Conservation (phyloP, 2,797 vertebrate species). For the Sebastes oblongus region DNA sequence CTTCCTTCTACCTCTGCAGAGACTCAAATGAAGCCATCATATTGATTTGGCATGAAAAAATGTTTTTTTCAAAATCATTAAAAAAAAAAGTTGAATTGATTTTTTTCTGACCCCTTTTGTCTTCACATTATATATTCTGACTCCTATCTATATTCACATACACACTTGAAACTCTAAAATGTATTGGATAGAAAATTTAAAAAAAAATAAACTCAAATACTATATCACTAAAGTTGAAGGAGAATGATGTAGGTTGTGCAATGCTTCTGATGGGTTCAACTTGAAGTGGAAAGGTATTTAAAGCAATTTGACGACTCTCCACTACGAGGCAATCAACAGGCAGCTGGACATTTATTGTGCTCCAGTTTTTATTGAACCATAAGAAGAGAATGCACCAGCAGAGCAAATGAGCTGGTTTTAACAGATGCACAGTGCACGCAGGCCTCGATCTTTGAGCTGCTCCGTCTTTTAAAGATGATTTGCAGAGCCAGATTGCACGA, state of each 20-base stretch:
- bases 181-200: background rate
- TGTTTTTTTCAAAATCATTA: no score
- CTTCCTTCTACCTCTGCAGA: no score
- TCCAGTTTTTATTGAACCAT: slow-evolving; percentile 33
- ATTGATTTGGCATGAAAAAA: no score
- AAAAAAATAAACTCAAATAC: background rate
- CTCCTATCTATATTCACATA: background rate
- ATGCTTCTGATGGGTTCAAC: background rate
- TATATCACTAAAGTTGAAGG: background rate
- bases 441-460: background rate
- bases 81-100: no score
- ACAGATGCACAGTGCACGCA: slow-evolving; percentile 10
- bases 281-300: slow-evolving; percentile 3
- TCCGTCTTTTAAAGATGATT: slow-evolving; percentile 36
- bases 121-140: background rate
- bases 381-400: background rate
- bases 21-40: no score
- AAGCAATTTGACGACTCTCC: slow-evolving; percentile 16
- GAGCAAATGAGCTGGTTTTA: slow-evolving; percentile 20
- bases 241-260: background rate
- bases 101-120: no score
- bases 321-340: slow-evolving; percentile 13
- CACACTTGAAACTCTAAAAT: background rate
- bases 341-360: slow-evolving; percentile 47
- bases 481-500: slow-evolving; percentile 13